phyloP scores from a whole-genome alignment of 2,113 vertebrate genomes.

The Aepyceros melampus region DNA sequence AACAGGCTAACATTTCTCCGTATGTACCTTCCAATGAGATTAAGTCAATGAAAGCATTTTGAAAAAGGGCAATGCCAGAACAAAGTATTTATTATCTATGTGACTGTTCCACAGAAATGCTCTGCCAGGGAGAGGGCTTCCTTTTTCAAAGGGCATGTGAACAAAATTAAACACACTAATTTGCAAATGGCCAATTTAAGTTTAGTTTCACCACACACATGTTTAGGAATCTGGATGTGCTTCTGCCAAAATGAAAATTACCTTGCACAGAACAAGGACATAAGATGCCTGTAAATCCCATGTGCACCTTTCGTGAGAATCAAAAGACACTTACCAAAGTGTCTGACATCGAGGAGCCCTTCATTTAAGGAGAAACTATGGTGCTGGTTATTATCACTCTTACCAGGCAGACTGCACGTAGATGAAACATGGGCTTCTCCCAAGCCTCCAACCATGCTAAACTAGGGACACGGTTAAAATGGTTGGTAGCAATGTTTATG shows the following conservation, averaged over 20 bases:
- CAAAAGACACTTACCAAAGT: not conserved
- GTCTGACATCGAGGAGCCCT: not conserved
- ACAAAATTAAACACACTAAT: not conserved
- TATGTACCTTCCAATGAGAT: not conserved
- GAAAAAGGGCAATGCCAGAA: not conserved
- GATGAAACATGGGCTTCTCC: not conserved
- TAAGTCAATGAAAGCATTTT: not conserved
- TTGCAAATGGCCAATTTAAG: not conserved
- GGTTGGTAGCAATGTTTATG: not conserved
- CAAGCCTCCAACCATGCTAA: not conserved
- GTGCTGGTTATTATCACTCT: not conserved
- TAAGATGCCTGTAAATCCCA: not conserved
- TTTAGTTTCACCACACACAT: not conserved
- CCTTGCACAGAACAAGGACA: not conserved
- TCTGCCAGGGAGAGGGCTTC: not conserved
- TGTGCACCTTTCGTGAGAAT: not conserved
- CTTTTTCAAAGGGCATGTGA: not conserved
- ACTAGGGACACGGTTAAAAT: not conserved
- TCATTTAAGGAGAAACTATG: not conserved
- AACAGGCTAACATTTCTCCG: constrained; percentile 22
- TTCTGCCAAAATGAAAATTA: not conserved
- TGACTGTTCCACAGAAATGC: not conserved
- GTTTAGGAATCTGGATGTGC: not conserved
- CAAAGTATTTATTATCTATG: not conserved
- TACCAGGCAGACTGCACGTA: not conserved